phyloP scores from a whole-genome alignment of 2,113 vertebrate genomes.

The Crotalus helleri region DNA sequence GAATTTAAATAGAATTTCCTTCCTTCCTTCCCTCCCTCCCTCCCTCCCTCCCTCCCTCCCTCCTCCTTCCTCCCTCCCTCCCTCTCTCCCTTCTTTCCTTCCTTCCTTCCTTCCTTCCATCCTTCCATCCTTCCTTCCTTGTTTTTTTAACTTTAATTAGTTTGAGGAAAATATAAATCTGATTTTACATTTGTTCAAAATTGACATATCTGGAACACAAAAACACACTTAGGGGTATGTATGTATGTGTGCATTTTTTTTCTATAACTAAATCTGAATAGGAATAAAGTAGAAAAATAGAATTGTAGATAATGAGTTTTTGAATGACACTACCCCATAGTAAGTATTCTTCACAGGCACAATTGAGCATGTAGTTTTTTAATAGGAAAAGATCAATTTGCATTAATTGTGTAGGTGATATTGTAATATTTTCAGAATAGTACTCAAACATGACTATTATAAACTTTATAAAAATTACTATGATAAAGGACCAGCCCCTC shows the following conservation, averaged over 20 bases:
- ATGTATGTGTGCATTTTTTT: neutral
- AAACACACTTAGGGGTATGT: neutral
- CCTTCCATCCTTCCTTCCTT: neutral
- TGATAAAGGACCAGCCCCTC: constrained; percentile 63
- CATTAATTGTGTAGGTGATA: constrained; percentile 53
- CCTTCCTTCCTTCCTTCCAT: too few relatives aligned
- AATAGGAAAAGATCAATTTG: constrained; percentile 50
- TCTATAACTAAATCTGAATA: neutral
- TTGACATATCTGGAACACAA: neutral
- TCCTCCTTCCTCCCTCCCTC: too few relatives aligned
- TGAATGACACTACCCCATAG: neutral
- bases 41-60: neutral
- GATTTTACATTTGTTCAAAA: neutral
- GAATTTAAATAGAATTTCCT: neutral
- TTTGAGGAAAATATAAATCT: constrained; percentile 5
- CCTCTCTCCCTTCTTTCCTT: neutral
- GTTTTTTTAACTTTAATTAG: neutral
- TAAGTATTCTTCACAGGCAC: neutral
- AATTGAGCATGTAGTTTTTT: constrained; percentile 1
- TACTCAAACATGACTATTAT: constrained; percentile 65
- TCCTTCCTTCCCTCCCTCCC: neutral
- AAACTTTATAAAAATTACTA: constrained; percentile 63
- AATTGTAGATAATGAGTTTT: neutral
- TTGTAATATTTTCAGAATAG: constrained; percentile 59
- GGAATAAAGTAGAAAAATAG: neutral